Base-by-base conservation (phyloP, 2,797 vertebrate genomes). In the Hydrophis major region DNA sequence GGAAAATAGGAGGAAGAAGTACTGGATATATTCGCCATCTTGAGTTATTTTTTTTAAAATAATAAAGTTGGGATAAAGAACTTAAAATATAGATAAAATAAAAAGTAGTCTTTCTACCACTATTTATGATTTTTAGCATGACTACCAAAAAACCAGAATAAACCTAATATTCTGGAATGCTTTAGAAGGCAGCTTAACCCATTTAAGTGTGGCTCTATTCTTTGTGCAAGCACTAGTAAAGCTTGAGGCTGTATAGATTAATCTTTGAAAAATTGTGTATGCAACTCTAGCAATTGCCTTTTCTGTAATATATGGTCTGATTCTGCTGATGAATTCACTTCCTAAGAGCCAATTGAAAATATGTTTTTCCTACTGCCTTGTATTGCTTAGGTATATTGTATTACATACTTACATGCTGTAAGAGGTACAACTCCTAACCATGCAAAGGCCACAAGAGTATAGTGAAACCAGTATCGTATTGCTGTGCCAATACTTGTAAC, bases 381-480 rank as follows among this genome's bases (percentile, higher is more conserved):
- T 50, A 88, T 37, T 66, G 4, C 50, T 50, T 50, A 50, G 32
- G 16, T 53, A n/a, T 27, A 63, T 28, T 94, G 90, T 60, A 90
- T 66, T 1, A 0, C 74, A 93, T 96, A 98, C 99, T 98, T 98
- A 99, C 99, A 99, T 98, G 99, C 99, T 96, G 99, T 99, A 96
- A 99, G 99, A 97, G 99, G 99, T 97, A 99, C 99, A 96, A 99
- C 99, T 95, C 99, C 99, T 94, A 99, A 97, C 98, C 99, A 99
- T 1, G 99, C 99, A 87, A 99, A 99, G 97, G 99, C 99, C 98
- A 99, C 99, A 97, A 99, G 98, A 92, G 99, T 99, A 94, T 99
- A 99, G 97, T 99, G 99, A 97, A 99, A 99, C 99, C 99, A 99
- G 96, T 99, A 99, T 97, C 99, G 98, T 97, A 99, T 99, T 95